These are phyloP conservation scores for Gallinago undulata DNA, from an alignment of 2,113 vertebrate genomes.

Conservation along the genomic window DNA sequence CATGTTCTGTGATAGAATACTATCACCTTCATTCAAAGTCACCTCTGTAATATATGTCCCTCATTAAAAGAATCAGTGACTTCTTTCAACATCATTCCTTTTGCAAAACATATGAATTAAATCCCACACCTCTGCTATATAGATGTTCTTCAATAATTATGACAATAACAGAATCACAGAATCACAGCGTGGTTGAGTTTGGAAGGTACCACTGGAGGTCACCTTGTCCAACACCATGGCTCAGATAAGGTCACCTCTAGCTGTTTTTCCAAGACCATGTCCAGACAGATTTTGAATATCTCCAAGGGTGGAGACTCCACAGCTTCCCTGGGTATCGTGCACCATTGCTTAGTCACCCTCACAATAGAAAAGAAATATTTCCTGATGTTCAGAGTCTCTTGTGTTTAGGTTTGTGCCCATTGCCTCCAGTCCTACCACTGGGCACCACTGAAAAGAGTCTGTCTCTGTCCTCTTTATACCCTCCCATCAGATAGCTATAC, in stretches of 20 bases:
- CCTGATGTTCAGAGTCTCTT: neutral
- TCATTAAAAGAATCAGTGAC: neutral
- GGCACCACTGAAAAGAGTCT: neutral
- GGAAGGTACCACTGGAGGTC: neutral
- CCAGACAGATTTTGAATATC: neutral
- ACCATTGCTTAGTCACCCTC: neutral
- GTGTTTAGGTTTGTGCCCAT: neutral
- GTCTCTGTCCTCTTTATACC: neutral
- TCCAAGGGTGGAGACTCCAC: neutral
- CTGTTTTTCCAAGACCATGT: neutral
- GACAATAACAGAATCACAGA: neutral
- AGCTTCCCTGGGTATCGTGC: fast-evolving
- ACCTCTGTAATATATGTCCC: neutral
- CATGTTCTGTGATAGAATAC: neutral
- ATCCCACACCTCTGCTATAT: fast-evolving
- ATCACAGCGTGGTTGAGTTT: neutral
- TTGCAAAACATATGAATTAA: neutral
- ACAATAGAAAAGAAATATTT: neutral
- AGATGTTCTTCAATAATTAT: neutral
- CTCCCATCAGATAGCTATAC: neutral
- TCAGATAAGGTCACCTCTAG: neutral
- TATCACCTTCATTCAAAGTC: neutral
- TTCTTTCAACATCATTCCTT: neutral
- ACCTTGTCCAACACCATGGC: fast-evolving
- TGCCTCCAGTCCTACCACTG: neutral